A percentile compares a stretch with the other conserved stretches of the same genome.
phyloP scores from a whole-genome alignment of 2,797 vertebrate species.

The Lindbergichthys nudifrons region DNA sequence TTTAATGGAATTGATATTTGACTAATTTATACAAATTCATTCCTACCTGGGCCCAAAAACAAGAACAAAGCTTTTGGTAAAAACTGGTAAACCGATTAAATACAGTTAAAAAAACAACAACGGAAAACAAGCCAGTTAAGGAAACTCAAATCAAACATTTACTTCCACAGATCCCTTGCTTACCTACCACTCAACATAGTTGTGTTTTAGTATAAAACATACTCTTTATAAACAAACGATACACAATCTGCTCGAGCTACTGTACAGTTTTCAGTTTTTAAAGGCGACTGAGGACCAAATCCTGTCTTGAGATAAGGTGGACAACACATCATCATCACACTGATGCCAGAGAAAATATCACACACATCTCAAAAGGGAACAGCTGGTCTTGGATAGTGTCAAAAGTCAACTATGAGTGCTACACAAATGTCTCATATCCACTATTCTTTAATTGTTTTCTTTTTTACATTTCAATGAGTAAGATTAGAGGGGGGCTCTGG shows the following conservation, averaged over 20 bases:
- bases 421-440: slow-evolving; percentile 79
- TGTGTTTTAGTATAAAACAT: slow-evolving; percentile 89
- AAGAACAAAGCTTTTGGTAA: slow-evolving; percentile 66
- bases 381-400: slow-evolving; percentile 70
- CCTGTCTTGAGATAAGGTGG: slow-evolving; percentile 52
- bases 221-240: slow-evolving; percentile 92
- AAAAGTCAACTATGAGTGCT: slow-evolving; percentile 82
- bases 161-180: slow-evolving; percentile 84
- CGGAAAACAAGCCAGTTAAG: slow-evolving; percentile 67
- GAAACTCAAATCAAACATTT: slow-evolving; percentile 79
- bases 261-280: slow-evolving; percentile 82
- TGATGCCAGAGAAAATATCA: slow-evolving; percentile 44
- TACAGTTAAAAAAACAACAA: slow-evolving; percentile 69
- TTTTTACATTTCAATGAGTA: slow-evolving; percentile 75
- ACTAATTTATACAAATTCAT: slow-evolving; percentile 77
- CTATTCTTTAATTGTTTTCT: slow-evolving; percentile 58
- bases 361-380: slow-evolving; percentile 47
- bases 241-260: slow-evolving; percentile 88
- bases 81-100: slow-evolving; percentile 76
- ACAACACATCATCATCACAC: slow-evolving; percentile 45
- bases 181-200: slow-evolving; percentile 83
- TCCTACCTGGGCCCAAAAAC: slow-evolving; percentile 62
- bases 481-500: slow-evolving; percentile 60
- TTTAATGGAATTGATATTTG: slow-evolving; percentile 64
- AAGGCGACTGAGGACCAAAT: slow-evolving; percentile 72